Conservation (phyloP, 2,797 vertebrate genomes). For the Melanotaenia parkinsoni region DNA sequence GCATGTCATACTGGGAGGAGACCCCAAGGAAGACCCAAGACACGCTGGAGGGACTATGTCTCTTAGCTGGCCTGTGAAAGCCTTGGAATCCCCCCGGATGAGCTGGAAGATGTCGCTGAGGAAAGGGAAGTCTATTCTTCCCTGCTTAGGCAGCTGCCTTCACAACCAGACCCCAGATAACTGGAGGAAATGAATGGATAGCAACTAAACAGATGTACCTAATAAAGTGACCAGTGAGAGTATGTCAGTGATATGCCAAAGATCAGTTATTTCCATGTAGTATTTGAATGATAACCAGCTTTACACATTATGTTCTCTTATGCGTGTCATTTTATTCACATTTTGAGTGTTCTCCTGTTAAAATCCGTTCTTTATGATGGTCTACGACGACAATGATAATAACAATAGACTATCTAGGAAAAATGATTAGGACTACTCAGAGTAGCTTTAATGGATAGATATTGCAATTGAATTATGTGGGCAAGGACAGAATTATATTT, state of each 20-base stretch:
- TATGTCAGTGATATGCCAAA: conserved; percentile 1
- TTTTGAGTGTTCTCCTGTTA: conserved; percentile 15
- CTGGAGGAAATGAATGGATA: no score
- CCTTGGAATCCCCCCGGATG: no score
- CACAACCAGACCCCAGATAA: no score
- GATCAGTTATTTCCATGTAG: not conserved
- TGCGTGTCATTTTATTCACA: conserved; percentile 9
- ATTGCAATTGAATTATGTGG: conserved; percentile 59
- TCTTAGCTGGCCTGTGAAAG: no score
- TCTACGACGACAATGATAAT: conserved; percentile 8
- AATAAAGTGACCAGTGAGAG: no score
- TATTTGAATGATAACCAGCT: not conserved
- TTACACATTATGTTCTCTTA: not conserved
- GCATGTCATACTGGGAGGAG: no score
- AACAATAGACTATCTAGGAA: conserved; percentile 37
- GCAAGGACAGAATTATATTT: conserved; percentile 56
- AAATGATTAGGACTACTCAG: conserved; percentile 30
- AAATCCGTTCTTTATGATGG: conserved; percentile 17
- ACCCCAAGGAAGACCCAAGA: no score
- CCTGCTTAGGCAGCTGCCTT: no score
- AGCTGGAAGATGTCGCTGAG: no score
- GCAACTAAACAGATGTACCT: no score
- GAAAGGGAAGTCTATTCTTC: no score
- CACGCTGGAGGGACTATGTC: no score
- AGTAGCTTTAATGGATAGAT: conserved; percentile 52